Conservation (phyloP, 2,888 invertebrate genomes). For the Phyllotreta cruciferae region DNA sequence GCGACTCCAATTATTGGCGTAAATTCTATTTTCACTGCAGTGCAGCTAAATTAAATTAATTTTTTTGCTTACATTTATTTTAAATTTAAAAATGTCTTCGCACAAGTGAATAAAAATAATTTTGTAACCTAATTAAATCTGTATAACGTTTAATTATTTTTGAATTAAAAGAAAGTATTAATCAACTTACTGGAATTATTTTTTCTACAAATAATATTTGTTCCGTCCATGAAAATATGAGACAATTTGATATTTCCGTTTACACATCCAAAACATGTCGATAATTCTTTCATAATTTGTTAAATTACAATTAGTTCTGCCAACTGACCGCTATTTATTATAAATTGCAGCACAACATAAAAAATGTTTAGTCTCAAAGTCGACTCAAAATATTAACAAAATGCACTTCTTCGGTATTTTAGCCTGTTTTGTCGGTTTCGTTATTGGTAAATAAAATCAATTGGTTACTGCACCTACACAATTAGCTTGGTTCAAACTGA, state of each 20-base stretch:
- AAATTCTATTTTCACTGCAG: no score
- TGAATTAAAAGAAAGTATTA: no score
- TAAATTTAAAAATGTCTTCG: no score
- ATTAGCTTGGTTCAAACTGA: slow-evolving; percentile 10
- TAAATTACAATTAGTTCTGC: neutral
- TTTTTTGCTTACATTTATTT: no score
- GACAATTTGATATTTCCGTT: slow-evolving; percentile 18
- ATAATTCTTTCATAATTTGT: slow-evolving; percentile 8
- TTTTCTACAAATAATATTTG: neutral
- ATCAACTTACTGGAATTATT: no score
- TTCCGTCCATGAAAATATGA: slow-evolving; percentile 8
- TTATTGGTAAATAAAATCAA: neutral
- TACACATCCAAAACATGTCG: slow-evolving; percentile 14
- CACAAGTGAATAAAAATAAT: no score
- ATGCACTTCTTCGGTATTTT: slow-evolving; percentile 1
- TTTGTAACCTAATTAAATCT: no score
- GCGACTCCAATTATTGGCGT: no score
- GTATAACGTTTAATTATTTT: no score
- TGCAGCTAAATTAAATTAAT: no score
- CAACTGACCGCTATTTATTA: slow-evolving; percentile 8
- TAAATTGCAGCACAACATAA: slow-evolving; percentile 1
- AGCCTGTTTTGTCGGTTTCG: no score
- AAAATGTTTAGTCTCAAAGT: neutral
- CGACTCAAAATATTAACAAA: neutral
- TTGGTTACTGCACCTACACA: neutral